Evolutionary conservation across 1,140 invertebrate genomes (phyloP), one percentile per base, ranked within the genome.

Genomic region (Akabosia matsudoensis): DNA sequence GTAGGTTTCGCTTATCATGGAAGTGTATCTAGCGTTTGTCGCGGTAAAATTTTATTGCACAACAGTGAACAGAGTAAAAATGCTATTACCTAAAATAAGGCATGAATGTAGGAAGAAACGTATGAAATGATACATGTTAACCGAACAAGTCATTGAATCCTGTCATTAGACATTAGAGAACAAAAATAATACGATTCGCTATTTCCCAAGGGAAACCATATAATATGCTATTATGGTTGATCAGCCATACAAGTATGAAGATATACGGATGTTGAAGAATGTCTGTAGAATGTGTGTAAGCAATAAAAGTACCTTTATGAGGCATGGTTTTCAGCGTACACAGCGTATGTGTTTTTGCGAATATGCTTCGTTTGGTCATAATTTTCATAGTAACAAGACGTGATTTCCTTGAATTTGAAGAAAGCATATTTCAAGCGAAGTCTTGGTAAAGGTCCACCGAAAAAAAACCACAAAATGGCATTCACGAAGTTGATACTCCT

Each of bases 371-470:
- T 18, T 10, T 45, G 37, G 18, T 45, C 37, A 45, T 45, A 18
- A 45, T 18, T 7, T 10, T 18, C 7, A 18, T 45, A n/a, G 37
- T 45, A 45, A 18, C 7, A 61, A 61, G 14, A 61, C 54, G 54
- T 61, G 54, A 61, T 61, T 61, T 61, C 54, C 54, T 61, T 61
- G 54, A 61, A 24, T 61, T 24, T 7, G 54, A 61, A n/a, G 54
- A 61, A 61, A 61, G 54, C 24, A 61, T 61, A 13, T 61, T 16
- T 61, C 14, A 61, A 10, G 37, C n/a, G n/a, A n/a, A 61, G 14
- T 14, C 54, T 24, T 61, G 14, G 13, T 61, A 61, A n/a, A 14
- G 54, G 24, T n/a, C 54, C 54, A 61, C 24, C 24, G 14, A 45
- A 45, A 45, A n/a, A 13, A 61, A 61, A 61, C 54, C 54, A 24